A percentile compares a stretch with the other conserved stretches of the same genome.
Conservation (phyloP, 92 coral and sea anemone species). For the Ricordea florida region DNA sequence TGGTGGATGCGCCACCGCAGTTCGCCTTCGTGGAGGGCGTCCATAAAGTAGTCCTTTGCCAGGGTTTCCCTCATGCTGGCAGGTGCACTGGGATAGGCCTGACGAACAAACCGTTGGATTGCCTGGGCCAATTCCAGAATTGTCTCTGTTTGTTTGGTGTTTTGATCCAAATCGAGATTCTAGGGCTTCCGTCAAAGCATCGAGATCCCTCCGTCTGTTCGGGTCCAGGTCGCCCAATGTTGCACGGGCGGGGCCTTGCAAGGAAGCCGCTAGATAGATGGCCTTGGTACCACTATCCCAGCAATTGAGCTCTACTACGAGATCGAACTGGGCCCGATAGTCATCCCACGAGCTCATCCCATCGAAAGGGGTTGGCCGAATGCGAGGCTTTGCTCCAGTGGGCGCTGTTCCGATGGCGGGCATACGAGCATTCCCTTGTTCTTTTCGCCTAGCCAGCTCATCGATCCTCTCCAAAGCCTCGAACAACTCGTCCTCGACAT, state of each 20-base stretch:
- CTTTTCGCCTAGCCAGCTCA: no score
- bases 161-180: conserved; percentile 42
- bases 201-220: conserved; percentile 6
- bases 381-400: no score
- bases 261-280: conserved; percentile 40
- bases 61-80: conserved; percentile 31
- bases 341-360: conserved; percentile 17
- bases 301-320: conserved; percentile 18
- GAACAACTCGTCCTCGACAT: no score
- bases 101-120: conserved; percentile 19
- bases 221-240: conserved; percentile 33
- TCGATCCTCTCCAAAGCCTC: no score
- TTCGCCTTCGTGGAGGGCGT: conserved; percentile 48
- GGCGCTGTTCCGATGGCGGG: no score
- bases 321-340: conserved; percentile 37
- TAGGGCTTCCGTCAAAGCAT: conserved; percentile 9
- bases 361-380: background rate
- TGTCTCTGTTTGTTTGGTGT: conserved; percentile 53
- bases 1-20: conserved; percentile 49
- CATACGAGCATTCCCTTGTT: no score
- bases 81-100: conserved; percentile 48
- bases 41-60: conserved; percentile 57
- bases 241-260: conserved; percentile 37
- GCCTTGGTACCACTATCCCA: conserved; percentile 31
- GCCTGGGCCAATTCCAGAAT: conserved; percentile 48